phyloP scores from a whole-genome alignment of 2,797 vertebrate genomes.

The Microctenopoma steveboyesi region DNA sequence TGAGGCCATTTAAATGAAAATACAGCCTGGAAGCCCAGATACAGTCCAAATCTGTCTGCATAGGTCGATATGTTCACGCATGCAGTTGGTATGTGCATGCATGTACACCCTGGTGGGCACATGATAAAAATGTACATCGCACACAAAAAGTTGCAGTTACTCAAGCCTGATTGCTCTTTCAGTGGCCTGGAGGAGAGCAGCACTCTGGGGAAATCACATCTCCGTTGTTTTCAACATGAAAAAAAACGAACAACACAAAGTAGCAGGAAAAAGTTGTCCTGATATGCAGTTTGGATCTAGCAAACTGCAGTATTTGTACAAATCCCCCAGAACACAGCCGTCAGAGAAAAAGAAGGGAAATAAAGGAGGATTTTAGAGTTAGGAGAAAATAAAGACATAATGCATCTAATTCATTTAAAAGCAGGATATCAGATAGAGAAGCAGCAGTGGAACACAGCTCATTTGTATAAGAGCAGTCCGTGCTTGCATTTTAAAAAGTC shows the following conservation, averaged over 20 bases:
- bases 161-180: constrained; percentile 10
- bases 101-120: no score
- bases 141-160: not conserved
- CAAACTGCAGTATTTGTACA: not conserved
- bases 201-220: constrained; percentile 7
- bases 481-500: constrained; percentile 12
- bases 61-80: not conserved
- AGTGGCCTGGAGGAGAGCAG: not conserved
- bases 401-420: constrained; percentile 9
- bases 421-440: constrained; percentile 19
- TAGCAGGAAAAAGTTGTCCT: constrained; percentile 6
- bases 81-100: no score
- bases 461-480: constrained; percentile 21
- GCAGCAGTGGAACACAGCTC: constrained; percentile 25
- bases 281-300: constrained; percentile 3
- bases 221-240: constrained; percentile 9
- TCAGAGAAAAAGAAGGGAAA: not conserved
- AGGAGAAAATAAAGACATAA: constrained; percentile 9
- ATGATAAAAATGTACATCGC: not conserved
- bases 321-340: not conserved
- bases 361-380: not conserved
- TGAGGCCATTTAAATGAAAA: not conserved
- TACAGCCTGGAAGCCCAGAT: not conserved
- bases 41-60: not conserved
- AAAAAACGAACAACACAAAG: constrained; percentile 19